Evolutionary conservation across 53 echinoderm and acorn worm species (phyloP).

Genomic region (Pentamera pediparva): DNA sequence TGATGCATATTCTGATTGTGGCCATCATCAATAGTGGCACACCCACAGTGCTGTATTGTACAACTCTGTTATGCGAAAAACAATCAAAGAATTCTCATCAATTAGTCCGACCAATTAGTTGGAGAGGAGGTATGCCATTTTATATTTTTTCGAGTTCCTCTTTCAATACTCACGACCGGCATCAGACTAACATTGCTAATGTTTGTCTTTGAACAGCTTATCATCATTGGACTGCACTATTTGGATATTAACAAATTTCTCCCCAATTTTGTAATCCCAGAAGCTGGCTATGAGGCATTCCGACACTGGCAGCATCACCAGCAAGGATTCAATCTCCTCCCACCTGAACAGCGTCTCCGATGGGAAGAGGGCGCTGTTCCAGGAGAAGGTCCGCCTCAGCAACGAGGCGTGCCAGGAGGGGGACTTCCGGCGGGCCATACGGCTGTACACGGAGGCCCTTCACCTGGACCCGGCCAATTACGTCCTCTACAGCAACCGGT

Average conservation of each 20-base stretch:
- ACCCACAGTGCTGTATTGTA: too few relatives aligned
- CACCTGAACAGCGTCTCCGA: slow-evolving; percentile 22
- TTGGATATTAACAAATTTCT: background rate
- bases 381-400: slow-evolving; percentile 93
- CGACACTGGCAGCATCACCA: slow-evolving; percentile 52
- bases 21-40: too few relatives aligned
- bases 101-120: too few relatives aligned
- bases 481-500: slow-evolving; percentile 93
- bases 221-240: too few relatives aligned
- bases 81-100: too few relatives aligned
- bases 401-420: slow-evolving; percentile 93
- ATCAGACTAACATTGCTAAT: too few relatives aligned
- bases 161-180: too few relatives aligned
- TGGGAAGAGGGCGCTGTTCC: slow-evolving; percentile 84
- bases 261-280: background rate
- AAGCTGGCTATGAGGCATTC: slow-evolving; percentile 2
- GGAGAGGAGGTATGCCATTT: too few relatives aligned
- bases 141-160: too few relatives aligned
- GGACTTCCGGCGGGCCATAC: slow-evolving; percentile 81
- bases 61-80: too few relatives aligned
- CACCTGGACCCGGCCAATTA: slow-evolving; percentile 90
- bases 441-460: slow-evolving; percentile 91
- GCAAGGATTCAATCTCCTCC: slow-evolving; percentile 34
- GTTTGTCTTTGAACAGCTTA: too few relatives aligned
- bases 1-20: too few relatives aligned